phyloP scores from a whole-genome alignment of 2,888 invertebrate species.

The Troilus luridus region DNA sequence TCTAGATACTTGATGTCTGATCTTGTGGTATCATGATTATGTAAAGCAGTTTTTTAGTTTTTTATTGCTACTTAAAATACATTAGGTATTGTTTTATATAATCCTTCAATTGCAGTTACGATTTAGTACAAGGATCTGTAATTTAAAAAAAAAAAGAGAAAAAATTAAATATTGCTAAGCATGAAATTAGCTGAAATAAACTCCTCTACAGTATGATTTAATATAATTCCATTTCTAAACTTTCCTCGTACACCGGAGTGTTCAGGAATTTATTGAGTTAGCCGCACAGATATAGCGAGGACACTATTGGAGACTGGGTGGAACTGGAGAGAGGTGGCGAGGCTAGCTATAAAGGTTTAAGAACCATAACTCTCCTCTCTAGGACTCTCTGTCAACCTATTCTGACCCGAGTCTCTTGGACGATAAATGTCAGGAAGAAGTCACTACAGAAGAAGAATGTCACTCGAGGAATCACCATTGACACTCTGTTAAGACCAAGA shows the following conservation, averaged over 20 bases:
- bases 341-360: background rate
- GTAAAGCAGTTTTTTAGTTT: too few relatives aligned
- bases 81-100: too few relatives aligned
- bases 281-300: background rate
- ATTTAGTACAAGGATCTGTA: too few relatives aligned
- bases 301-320: background rate
- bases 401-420: background rate
- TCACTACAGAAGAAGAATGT: background rate
- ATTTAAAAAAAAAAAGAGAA: too few relatives aligned
- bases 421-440: background rate
- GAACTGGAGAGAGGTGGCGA: background rate
- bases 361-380: conserved; percentile 13
- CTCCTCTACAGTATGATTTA: background rate
- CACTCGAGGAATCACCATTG: background rate
- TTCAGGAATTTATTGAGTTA: background rate
- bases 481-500: background rate
- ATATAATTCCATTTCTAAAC: background rate
- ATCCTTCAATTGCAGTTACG: too few relatives aligned
- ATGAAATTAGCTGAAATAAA: too few relatives aligned
- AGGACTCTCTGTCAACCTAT: background rate
- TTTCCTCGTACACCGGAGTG: background rate
- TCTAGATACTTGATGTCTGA: too few relatives aligned
- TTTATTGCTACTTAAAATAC: too few relatives aligned
- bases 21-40: too few relatives aligned
- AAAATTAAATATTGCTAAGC: background rate